These are phyloP conservation scores for Drosophila dives DNA, from an alignment of 2,888 invertebrate genomes.

Conservation along the genomic window DNA sequence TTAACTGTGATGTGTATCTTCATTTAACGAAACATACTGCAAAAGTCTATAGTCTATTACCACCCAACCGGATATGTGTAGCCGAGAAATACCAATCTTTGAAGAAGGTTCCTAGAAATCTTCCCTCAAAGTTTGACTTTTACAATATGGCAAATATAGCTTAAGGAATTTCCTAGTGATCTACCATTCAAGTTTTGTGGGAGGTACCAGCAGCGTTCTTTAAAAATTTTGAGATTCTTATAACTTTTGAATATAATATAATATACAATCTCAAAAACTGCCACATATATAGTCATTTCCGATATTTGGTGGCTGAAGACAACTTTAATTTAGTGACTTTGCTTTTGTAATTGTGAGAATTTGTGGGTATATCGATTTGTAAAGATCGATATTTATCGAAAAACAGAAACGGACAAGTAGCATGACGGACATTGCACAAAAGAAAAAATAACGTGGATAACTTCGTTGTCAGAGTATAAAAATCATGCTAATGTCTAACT, in stretches of 20 bases:
- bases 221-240: not conserved
- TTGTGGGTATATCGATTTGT: not conserved
- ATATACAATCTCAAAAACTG: not conserved
- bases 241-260: not conserved
- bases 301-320: not conserved
- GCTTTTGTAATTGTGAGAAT: not conserved
- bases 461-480: not conserved
- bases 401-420: no score
- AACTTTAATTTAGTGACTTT: not conserved
- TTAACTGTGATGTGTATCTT: no score
- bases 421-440: not conserved
- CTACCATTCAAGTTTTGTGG: no score
- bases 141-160: no score
- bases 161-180: no score
- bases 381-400: not conserved
- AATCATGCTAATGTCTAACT: not conserved
- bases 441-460: not conserved
- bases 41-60: no score
- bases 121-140: no score
- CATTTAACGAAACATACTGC: no score
- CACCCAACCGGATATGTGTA: no score
- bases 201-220: not conserved
- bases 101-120: no score
- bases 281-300: not conserved
- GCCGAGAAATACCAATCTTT: no score